These are phyloP conservation scores for Biston stratarius DNA, from an alignment of 2,888 invertebrate genomes.

Conservation along the genomic window DNA sequence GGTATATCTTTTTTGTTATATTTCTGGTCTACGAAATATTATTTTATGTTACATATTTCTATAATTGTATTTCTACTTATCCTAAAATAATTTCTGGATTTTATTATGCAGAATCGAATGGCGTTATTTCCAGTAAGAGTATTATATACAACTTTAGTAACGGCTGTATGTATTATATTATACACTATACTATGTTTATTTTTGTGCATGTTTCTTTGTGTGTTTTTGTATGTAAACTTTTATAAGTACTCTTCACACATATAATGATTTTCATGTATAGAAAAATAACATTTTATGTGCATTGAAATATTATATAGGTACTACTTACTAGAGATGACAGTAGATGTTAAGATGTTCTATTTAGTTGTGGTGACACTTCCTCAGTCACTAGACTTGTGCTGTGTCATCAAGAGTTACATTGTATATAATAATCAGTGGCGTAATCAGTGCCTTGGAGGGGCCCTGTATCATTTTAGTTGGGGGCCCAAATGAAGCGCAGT, in stretches of 20 bases:
- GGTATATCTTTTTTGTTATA: background rate
- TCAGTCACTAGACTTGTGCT: too few species aligned
- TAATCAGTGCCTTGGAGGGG: too few species aligned
- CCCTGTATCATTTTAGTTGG: too few species aligned
- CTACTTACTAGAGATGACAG: too few species aligned
- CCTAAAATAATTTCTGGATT: conserved; percentile 55
- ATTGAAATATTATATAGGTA: too few species aligned
- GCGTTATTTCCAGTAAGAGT: conserved; percentile 80
- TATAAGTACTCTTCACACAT: background rate
- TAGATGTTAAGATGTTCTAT: too few species aligned
- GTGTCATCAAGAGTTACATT: too few species aligned
- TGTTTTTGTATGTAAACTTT: conserved; percentile 9
- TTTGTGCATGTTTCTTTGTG: conserved; percentile 59
- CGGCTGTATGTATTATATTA: conserved; percentile 80
- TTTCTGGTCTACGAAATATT: conserved; percentile 29
- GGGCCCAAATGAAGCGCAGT: too few species aligned
- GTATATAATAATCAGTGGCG: too few species aligned
- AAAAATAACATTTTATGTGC: background rate
- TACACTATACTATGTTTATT: conserved; percentile 55
- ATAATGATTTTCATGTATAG: background rate
- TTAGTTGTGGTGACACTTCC: too few species aligned
- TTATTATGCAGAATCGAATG: conserved; percentile 79
- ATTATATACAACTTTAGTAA: conserved; percentile 81
- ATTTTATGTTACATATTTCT: conserved; percentile 50
- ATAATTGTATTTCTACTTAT: conserved; percentile 1